Percentiles rank a stretch among this genome's conserved stretches.
These are phyloP conservation scores for Patella depressa DNA, from an alignment of 2,888 invertebrate genomes.

Conservation along the genomic window DNA sequence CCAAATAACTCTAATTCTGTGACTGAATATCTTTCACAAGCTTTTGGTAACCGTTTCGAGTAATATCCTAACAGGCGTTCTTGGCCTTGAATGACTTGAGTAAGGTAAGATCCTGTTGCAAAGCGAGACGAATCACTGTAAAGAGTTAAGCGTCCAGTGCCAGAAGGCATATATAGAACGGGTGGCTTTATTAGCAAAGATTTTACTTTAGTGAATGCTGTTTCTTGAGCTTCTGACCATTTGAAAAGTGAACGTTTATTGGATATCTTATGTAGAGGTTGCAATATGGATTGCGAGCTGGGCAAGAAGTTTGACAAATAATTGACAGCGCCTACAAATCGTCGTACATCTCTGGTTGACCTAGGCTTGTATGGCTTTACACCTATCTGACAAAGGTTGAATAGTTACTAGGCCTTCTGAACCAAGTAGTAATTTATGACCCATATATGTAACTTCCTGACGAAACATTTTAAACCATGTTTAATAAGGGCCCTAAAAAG, in stretches of 20 bases:
- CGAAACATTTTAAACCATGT: not conserved
- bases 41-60: slow-evolving; percentile 5
- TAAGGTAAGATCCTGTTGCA: not conserved
- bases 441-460: not conserved
- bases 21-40: slow-evolving; percentile 1
- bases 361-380: not conserved
- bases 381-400: not conserved
- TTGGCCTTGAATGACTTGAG: not conserved
- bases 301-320: not conserved
- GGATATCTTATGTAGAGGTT: not conserved
- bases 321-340: not conserved
- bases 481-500: not conserved
- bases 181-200: not conserved
- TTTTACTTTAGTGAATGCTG: not conserved
- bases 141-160: not conserved
- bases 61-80: not conserved
- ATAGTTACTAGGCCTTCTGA: not conserved
- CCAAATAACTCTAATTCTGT: not conserved
- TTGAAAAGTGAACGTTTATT: not conserved
- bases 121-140: not conserved
- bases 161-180: not conserved
- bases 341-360: not conserved
- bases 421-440: not conserved
- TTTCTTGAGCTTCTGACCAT: not conserved
- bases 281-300: not conserved